Conservation (phyloP, 1,140 invertebrate genomes). For the Panulirus ornatus region DNA sequence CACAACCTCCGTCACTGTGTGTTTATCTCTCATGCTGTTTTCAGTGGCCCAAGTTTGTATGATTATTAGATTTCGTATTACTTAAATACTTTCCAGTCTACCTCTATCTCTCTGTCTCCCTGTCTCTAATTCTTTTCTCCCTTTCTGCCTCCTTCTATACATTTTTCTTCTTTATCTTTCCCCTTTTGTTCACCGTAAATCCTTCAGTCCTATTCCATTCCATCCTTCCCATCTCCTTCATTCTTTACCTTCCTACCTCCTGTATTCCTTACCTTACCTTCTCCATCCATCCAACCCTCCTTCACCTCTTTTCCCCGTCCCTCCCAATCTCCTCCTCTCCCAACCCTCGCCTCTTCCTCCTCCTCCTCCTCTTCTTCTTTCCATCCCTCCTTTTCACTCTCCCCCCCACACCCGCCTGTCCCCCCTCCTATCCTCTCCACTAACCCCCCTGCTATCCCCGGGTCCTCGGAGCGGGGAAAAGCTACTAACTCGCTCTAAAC, state of each 20-base stretch:
- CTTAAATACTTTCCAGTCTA: not conserved
- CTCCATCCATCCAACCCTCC: no score
- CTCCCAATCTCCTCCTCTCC: not conserved
- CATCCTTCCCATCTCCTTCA: not conserved
- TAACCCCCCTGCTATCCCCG: not conserved
- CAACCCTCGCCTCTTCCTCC: no score
- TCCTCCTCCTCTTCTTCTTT: not conserved
- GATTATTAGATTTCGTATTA: not conserved
- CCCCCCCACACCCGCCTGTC: not conserved
- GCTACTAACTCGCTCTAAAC: constrained; percentile 23
- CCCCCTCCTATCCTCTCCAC: not conserved
- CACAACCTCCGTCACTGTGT: no score
- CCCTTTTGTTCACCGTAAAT: no score
- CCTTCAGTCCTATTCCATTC: not conserved
- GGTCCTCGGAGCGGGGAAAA: not conserved
- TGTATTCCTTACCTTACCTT: no score
- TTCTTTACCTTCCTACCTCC: not conserved
- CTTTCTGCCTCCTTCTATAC: not conserved
- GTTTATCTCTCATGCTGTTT: no score
- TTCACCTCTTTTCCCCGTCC: not conserved
- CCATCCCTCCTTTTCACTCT: not conserved
- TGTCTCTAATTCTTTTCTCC: constrained; percentile 7
- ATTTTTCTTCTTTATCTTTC: not conserved
- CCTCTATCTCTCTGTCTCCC: constrained; percentile 17
- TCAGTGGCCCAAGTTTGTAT: no score